Base-by-base conservation (phyloP, 1,140 invertebrate genomes). In the Drosophila neocordata region DNA sequence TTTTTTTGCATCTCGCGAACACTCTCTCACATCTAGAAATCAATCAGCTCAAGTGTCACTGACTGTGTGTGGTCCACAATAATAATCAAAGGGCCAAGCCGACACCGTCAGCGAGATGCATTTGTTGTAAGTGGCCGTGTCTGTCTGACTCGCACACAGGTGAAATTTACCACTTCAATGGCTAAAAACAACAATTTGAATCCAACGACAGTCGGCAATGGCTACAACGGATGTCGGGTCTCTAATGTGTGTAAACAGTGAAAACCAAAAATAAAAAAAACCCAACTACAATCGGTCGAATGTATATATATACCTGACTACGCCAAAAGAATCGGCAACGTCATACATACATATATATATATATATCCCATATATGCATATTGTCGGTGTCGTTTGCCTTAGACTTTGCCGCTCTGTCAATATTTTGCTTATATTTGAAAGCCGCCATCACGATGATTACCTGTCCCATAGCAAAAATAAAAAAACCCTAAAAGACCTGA, bases 91-190 rank as follows among this genome's bases (percentile, higher is more conserved):
- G 83, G 71, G 74, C 78, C 53, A 52, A 74, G 37, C 70, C 68
- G 82, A 68, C 68, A 53, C 51, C 27, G 6, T 31, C 27, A 48
- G 41, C 83, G 74, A 79, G 88, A 83, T 88, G 83, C 83, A 83
- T 83, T 88, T 71, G 69, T 88, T 88, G 84, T 88, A 88, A 88
- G 83, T 88, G 82, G 82, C 82, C 78, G 82, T 87, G 82, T 85
- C 82, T 87, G 78, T 85, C 74, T 69, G 59, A 44, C 78, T 81
- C 83, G 67, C 68, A 88, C 78, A 89, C 85, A 89, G 85, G 85
- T 89, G 85, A 89, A 89, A 89, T 89, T 89, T 89, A 83, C 80
- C 85, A 89, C 85, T 89, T 89, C 69, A 83, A 75, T 73, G 77
- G 78, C 66, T 89, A 89, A 89, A 89, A 88, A 89, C 85, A 89